phyloP scores from a whole-genome alignment of 2,888 invertebrate genomes.

The Agriopis marginaria region DNA sequence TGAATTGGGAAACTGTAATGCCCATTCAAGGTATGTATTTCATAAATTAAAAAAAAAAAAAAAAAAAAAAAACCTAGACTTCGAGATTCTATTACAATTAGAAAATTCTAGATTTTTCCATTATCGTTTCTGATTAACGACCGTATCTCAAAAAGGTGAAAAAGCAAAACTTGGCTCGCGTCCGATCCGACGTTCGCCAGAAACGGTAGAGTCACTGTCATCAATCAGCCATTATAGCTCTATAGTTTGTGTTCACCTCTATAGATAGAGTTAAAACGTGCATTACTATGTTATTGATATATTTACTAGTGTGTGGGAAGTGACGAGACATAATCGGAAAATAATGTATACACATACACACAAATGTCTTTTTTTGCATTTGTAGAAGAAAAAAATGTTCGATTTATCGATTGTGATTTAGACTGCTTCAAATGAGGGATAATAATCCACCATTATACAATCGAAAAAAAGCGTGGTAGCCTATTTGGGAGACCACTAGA shows the following conservation, averaged over 20 bases:
- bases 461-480: too few species aligned
- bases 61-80: too few species aligned
- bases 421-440: too few species aligned
- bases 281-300: background rate
- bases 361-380: background rate
- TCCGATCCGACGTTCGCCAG: constrained; percentile 54
- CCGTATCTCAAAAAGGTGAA: constrained; percentile 65
- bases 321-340: background rate
- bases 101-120: background rate
- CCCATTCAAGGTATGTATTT: too few species aligned
- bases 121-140: constrained; percentile 41
- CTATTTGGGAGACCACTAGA: too few species aligned
- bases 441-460: too few species aligned
- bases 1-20: too few species aligned
- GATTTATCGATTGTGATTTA: too few species aligned
- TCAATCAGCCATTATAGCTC: constrained; percentile 66
- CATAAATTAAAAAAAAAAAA: too few species aligned
- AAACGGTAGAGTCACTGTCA: constrained; percentile 72
- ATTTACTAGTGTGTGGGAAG: background rate
- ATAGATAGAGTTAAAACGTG: constrained; percentile 12
- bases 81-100: background rate
- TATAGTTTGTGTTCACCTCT: constrained; percentile 13
- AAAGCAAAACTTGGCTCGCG: constrained; percentile 70
- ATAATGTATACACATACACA: background rate
- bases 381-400: too few species aligned